Percentiles rank a stretch among this genome's conserved stretches.
These are phyloP conservation scores for Scytalopus superciliaris DNA, from an alignment of 2,113 vertebrate genomes.

Conservation along the genomic window DNA sequence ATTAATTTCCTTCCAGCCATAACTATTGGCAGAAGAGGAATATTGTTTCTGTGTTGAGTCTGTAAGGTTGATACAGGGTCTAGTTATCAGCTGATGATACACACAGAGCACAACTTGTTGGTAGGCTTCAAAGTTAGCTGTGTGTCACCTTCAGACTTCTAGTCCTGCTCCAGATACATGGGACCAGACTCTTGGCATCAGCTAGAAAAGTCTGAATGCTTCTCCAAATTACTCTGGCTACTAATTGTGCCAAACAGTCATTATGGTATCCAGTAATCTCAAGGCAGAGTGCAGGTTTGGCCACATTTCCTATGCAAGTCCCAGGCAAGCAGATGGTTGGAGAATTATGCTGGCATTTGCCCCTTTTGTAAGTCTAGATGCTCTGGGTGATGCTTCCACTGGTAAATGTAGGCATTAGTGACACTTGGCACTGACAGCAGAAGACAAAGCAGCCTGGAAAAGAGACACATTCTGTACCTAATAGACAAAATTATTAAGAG, in stretches of 20 bases:
- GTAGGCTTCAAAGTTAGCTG: background rate
- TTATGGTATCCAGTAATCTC: background rate
- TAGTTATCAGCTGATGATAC: background rate
- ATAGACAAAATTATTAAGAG: background rate
- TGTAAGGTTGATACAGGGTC: background rate
- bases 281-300: background rate
- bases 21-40: background rate
- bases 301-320: background rate
- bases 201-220: background rate
- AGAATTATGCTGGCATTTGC: background rate
- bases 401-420: background rate
- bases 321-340: constrained; percentile 20
- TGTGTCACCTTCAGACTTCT: background rate
- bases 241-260: background rate
- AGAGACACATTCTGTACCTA: background rate
- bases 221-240: background rate
- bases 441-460: background rate
- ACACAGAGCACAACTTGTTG: background rate
- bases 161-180: background rate
- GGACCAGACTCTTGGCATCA: background rate
- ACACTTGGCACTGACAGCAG: background rate
- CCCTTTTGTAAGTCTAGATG: background rate
- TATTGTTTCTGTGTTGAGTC: background rate
- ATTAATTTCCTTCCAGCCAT: background rate
- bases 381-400: background rate